Evolutionary conservation across 1,140 invertebrate species (phyloP).

Genomic region (Pseudomyrmex concolor): DNA sequence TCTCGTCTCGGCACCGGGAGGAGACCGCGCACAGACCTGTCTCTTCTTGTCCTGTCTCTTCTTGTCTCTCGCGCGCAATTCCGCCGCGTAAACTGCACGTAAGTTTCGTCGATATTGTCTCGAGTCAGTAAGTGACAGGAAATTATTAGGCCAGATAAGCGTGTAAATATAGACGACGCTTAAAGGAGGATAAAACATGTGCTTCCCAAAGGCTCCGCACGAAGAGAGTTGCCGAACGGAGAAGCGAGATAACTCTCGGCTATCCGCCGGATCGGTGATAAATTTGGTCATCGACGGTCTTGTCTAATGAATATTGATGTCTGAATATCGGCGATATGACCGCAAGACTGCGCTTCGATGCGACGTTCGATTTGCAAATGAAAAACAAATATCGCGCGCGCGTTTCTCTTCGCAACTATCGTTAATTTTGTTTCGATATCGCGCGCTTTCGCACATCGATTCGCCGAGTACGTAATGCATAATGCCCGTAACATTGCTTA

Average conservation of each 20-base stretch:
- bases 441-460: neutral
- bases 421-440: constrained; percentile 5
- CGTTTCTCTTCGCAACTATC: neutral
- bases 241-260: neutral
- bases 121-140: constrained; percentile 59
- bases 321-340: neutral
- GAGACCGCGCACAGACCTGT: no score
- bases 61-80: constrained; percentile 42
- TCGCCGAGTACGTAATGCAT: no score
- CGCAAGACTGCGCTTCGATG: neutral
- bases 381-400: constrained; percentile 10
- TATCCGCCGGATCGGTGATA: constrained; percentile 1
- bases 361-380: constrained; percentile 1
- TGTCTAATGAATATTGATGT: constrained; percentile 36
- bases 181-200: constrained; percentile 30
- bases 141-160: constrained; percentile 61
- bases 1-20: constrained; percentile 34
- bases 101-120: constrained; percentile 60
- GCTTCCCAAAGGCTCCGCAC: neutral
- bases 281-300: constrained; percentile 14
- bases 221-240: neutral
- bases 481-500: no score
- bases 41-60: no score
- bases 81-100: constrained; percentile 50
- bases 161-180: constrained; percentile 44